These are phyloP conservation scores for Nerophis ophidion DNA, from an alignment of 2,113 vertebrate species.

Conservation along the genomic window DNA sequence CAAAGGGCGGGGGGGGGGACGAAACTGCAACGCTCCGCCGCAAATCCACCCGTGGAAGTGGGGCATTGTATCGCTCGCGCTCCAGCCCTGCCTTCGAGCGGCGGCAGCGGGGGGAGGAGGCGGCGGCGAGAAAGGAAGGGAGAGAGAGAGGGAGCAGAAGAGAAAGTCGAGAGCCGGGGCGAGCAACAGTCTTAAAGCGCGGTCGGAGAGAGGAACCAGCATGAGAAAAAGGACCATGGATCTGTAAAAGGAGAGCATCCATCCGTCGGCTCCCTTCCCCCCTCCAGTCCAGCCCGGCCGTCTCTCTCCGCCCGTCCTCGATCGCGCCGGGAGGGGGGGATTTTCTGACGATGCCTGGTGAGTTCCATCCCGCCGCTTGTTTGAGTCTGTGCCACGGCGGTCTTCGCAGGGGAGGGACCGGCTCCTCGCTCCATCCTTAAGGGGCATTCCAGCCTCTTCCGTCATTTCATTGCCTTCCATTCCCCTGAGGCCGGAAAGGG, in stretches of 20 bases:
- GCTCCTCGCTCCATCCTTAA: conserved; percentile 20
- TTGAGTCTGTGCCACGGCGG: conserved; percentile 5
- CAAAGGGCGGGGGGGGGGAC: conserved; percentile 28
- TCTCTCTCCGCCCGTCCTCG: conserved; percentile 35
- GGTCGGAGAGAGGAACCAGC: conserved; percentile 6
- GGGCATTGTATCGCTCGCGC: conserved; percentile 46
- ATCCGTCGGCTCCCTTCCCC: conserved; percentile 21
- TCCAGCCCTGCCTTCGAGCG: conserved; percentile 65
- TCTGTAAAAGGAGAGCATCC: conserved; percentile 39
- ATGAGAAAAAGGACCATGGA: conserved; percentile 43
- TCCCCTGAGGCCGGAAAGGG: conserved; percentile 17
- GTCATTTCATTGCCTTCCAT: conserved; percentile 35
- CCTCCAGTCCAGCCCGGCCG: conserved; percentile 27
- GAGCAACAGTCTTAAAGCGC: conserved; percentile 31
- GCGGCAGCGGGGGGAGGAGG: conserved; percentile 47
- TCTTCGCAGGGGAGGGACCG: neutral
- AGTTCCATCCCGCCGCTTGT: conserved; percentile 54
- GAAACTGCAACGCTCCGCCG: conserved; percentile 18
- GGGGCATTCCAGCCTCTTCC: conserved; percentile 21
- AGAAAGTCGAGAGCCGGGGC: conserved; percentile 1
- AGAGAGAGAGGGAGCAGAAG: neutral
- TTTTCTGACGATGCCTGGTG: conserved; percentile 69
- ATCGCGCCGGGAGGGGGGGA: conserved; percentile 55
- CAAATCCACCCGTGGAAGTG: conserved; percentile 7
- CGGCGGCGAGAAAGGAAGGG: conserved; percentile 40